Evolutionary conservation across 2,888 invertebrate species (phyloP), one percentile per base, ranked within the genome.

Genomic region (Amaurobius ferox): DNA sequence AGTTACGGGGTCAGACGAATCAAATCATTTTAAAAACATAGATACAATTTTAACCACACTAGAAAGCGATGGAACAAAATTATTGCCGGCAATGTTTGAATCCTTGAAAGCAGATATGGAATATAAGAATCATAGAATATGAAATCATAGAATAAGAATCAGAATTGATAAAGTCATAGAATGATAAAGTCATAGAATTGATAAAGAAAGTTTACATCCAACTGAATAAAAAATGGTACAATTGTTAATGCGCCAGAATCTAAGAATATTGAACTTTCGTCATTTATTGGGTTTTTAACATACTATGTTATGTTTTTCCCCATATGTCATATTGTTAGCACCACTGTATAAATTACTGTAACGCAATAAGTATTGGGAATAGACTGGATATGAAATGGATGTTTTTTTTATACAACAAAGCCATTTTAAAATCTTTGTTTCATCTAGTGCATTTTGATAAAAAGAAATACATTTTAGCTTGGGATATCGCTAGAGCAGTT

Each of bases 401-500:
- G 89, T 90, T 7, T 89, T 90, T 48, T 62, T 67, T 0, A 64
- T n/a, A 74, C 28, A 77, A 89, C 2, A 91, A 91, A 79, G 35
- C 76, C 16, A n/a, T 89, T 23, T 87, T 90, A 7, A 74, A n/a
- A n/a, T n/a, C n/a, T n/a, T n/a, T n/a, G n/a, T n/a, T n/a, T n/a
- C n/a, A n/a, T n/a, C n/a, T n/a, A 11, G 88, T 88, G 16, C 90
- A 91, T 80, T 91, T 89, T 86, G 89, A 91, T 61, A 90, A 39
- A 11, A 76, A 88, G 28, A 89, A 89, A 26, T 32, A 91, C 6
- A 86, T 88, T 28, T 74, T 92, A 3, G 90, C 91, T 0, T 90
- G 90, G 40, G 92, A 92, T 89, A 91, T 91, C 0, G 90, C 90
- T 13, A 89, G 90, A 11, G 88, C 89, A 67, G 89, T 89, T 26